Conservation (phyloP, 1,140 invertebrate species). For the Thaumetopoea pityocampa region DNA sequence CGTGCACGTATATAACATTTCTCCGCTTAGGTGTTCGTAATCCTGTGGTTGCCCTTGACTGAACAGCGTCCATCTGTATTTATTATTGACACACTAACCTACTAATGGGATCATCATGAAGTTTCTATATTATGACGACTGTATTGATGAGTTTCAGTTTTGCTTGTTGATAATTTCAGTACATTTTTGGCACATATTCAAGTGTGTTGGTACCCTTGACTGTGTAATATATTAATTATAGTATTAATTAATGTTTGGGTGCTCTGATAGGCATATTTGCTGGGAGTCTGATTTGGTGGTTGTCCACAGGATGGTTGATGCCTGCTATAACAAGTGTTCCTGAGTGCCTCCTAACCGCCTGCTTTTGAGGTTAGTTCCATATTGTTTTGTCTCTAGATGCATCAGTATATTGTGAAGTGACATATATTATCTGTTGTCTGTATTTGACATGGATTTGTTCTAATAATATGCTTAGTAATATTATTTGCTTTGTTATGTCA, state of each 20-base stretch:
- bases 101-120: constrained; percentile 9
- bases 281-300: constrained; percentile 50
- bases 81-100: constrained; percentile 24
- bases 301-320: constrained; percentile 68
- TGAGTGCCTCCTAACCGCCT: constrained; percentile 69
- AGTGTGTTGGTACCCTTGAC: constrained; percentile 65
- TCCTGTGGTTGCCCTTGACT: constrained; percentile 23
- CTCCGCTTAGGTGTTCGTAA: constrained; percentile 16
- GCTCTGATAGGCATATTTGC: constrained; percentile 35
- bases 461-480: no score
- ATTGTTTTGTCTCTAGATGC: constrained; percentile 26
- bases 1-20: constrained; percentile 34
- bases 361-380: constrained; percentile 67
- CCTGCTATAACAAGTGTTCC: constrained; percentile 65
- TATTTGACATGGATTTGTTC: no score
- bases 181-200: constrained; percentile 60
- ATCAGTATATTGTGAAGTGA: no score
- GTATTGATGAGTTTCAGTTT: constrained; percentile 60
- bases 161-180: constrained; percentile 51
- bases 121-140: constrained; percentile 20
- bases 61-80: constrained; percentile 5
- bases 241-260: constrained; percentile 43
- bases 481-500: no score
- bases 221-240: constrained; percentile 52
- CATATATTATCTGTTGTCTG: constrained; percentile 10